Evolutionary conservation across 2,797 vertebrate genomes (phyloP), one percentile per base, ranked within the genome.

Genomic region (Rhabdophis nuchalis): DNA sequence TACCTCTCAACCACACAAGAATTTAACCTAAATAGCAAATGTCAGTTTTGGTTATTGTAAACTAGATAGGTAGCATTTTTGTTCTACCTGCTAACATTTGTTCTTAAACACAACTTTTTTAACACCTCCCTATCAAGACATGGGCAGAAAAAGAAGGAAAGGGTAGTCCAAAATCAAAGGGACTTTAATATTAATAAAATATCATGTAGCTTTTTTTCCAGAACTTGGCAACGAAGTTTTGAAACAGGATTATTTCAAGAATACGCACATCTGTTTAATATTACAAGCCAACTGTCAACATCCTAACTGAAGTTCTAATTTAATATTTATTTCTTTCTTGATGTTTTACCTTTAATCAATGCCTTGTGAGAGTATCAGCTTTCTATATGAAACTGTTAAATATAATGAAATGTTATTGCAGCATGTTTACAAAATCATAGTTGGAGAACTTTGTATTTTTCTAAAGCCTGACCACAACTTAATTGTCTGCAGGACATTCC

Each of bases 361-460:
- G 98, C 98, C 98, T 99, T 96, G 96, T 98, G 98, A 98, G 98
- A 98, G 98, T 98, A 99, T 99, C 99, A 96, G 96, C 97, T 99
- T 99, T 99, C 99, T 98, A 97, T 98, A 97, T 98, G 98, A 99
- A 99, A 99, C 98, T 98, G 98, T 98, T 98, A 98, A 98, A 98
- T 98, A 97, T 98, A 99, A 98, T 98, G 98, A 98, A 99, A 99
- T 99, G 98, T 99, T 99, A 99, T 99, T 99, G 98, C 98, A 99
- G 98, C 97, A 97, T 99, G 99, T 99, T 99, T 99, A 98, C 98
- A 98, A 98, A 99, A 98, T 98, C 98, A 98, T 98, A 98, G 98
- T 98, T 98, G 97, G 97, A 98, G 98, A 98, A 98, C 97, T 97
- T 98, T 97, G 97, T 98, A 98, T 98, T 98, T 97, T 97, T 97